A percentile compares a stretch with the other conserved stretches of the same genome.
These are phyloP conservation scores for Serripes groenlandicus DNA, from an alignment of 2,888 invertebrate genomes.

Conservation along the genomic window DNA sequence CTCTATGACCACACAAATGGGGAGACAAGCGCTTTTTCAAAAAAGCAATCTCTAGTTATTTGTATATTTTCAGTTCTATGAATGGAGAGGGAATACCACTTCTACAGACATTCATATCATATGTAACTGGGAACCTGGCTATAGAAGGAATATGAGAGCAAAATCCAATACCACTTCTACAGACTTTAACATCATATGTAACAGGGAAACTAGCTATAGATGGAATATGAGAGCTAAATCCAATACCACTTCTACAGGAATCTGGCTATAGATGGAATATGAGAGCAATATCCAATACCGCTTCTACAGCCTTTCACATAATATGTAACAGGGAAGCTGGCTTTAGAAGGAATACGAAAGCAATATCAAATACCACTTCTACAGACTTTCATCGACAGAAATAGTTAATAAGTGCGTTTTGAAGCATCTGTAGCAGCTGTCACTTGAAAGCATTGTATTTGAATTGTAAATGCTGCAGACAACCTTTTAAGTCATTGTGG, in stretches of 20 bases:
- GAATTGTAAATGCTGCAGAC: too few species aligned
- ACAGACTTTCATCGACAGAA: too few species aligned
- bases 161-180: conserved; percentile 71
- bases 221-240: conserved; percentile 13
- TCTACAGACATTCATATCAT: conserved; percentile 78
- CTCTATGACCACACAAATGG: background rate
- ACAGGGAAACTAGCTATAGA: conserved; percentile 67
- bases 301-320: too few species aligned
- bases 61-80: background rate
- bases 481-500: too few species aligned
- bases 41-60: background rate
- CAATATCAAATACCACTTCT: too few species aligned
- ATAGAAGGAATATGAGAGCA: conserved; percentile 20
- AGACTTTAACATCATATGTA: conserved; percentile 78
- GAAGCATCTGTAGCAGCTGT: too few species aligned
- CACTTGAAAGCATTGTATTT: too few species aligned
- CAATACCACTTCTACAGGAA: conserved; percentile 74
- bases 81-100: conserved; percentile 68
- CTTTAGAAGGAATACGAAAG: too few species aligned
- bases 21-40: background rate
- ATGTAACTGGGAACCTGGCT: conserved; percentile 73
- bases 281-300: too few species aligned
- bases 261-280: conserved; percentile 15
- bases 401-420: too few species aligned
- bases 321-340: too few species aligned